Evolutionary conservation across 2,888 invertebrate genomes (phyloP).

Genomic region (Scrobipalpa atriplicella): DNA sequence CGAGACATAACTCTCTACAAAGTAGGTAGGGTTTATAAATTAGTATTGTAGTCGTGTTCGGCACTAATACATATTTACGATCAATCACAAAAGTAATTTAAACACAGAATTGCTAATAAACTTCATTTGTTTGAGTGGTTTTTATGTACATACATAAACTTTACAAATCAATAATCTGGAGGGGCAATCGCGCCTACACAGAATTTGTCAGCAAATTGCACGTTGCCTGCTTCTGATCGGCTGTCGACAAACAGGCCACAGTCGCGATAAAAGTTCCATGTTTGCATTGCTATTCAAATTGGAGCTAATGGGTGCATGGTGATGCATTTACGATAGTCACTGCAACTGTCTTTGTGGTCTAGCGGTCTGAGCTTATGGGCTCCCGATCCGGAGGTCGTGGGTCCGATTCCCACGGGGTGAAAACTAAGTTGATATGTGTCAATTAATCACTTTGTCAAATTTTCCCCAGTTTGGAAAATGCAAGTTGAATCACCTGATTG

Average conservation of each 20-base stretch:
- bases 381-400: too few species aligned
- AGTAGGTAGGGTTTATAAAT: not conserved
- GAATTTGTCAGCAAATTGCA: slow-evolving; percentile 48
- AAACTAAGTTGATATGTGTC: too few species aligned
- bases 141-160: slow-evolving; percentile 2
- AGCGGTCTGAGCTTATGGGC: too few species aligned
- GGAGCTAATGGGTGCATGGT: slow-evolving; percentile 24
- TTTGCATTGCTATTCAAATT: slow-evolving; percentile 28
- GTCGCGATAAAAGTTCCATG: slow-evolving; percentile 42
- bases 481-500: too few species aligned
- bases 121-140: not conserved
- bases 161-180: not conserved
- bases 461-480: too few species aligned
- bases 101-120: not conserved
- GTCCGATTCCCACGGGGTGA: too few species aligned
- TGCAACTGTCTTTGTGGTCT: too few species aligned
- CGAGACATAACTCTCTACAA: slow-evolving; percentile 8
- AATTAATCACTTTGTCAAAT: too few species aligned
- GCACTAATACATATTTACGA: slow-evolving; percentile 11
- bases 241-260: slow-evolving; percentile 33
- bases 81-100: slow-evolving; percentile 14
- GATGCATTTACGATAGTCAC: slow-evolving; percentile 1
- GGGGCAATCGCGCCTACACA: slow-evolving; percentile 29
- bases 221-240: slow-evolving; percentile 36
- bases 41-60: slow-evolving; percentile 1